phyloP scores from a whole-genome alignment of 2,888 invertebrate species.

The Rhynchonema sp. region DNA sequence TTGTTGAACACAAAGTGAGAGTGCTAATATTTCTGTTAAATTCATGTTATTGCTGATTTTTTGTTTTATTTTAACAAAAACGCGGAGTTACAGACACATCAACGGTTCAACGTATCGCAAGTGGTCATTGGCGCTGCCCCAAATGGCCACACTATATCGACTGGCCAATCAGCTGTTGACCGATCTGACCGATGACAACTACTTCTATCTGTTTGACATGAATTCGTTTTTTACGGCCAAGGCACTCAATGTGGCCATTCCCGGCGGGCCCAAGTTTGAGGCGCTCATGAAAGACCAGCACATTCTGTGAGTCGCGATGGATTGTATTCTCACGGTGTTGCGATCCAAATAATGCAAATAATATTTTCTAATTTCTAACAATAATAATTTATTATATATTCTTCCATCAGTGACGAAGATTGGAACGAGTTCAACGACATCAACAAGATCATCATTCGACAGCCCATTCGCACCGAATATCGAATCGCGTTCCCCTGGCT shows the following conservation, averaged over 20 bases:
- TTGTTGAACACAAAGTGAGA: constrained; percentile 59
- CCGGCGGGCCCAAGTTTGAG: constrained; percentile 98
- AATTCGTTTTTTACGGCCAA: constrained; percentile 99
- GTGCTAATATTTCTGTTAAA: neutral
- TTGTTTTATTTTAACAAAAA: neutral
- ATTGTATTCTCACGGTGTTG: too few relatives aligned
- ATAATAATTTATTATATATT: too few relatives aligned
- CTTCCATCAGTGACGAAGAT: constrained; percentile 63
- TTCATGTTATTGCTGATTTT: neutral
- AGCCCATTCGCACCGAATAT: constrained; percentile 94
- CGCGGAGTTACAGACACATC: constrained; percentile 44
- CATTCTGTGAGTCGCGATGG: constrained; percentile 47
- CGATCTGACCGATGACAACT: constrained; percentile 80
- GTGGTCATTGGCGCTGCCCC: constrained; percentile 86
- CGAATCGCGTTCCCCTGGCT: constrained; percentile 96
- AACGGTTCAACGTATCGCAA: constrained; percentile 91
- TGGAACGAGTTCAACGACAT: constrained; percentile 99
- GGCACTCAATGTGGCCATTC: constrained; percentile 96
- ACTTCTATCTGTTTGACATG: constrained; percentile 94
- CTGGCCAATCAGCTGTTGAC: constrained; percentile 91
- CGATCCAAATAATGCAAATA: too few relatives aligned
- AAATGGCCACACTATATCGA: constrained; percentile 91
- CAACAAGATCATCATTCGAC: constrained; percentile 96
- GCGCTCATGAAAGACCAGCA: constrained; percentile 94
- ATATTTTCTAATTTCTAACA: too few relatives aligned